phyloP scores from a whole-genome alignment of 23 tunicate genomes.

The Pegea sp. region DNA sequence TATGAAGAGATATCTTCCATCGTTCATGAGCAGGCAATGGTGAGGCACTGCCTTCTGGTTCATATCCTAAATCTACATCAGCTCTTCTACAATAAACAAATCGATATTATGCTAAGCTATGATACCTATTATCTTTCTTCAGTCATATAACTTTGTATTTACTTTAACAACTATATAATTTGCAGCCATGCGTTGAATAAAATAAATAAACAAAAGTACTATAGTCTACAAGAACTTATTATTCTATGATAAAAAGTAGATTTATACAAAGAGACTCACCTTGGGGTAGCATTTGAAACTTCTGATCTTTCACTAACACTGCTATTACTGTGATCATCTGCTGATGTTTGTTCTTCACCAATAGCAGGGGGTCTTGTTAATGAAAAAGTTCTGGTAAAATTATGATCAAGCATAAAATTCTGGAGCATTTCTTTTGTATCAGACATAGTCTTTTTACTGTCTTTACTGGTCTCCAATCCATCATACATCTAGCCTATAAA shows the following conservation, averaged over 20 bases:
- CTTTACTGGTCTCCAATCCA: not conserved
- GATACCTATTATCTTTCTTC: no score
- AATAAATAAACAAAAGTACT: no score
- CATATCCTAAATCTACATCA: slow-evolving; percentile 59
- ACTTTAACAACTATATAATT: no score
- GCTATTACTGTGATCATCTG: slow-evolving; percentile 55
- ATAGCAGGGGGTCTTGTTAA: slow-evolving; percentile 33
- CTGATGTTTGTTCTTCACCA: slow-evolving; percentile 55
- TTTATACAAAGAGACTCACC: slow-evolving; percentile 6
- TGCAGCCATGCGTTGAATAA: no score
- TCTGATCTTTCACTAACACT: slow-evolving; percentile 92
- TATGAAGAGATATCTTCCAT: slow-evolving; percentile 59
- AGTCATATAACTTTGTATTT: no score
- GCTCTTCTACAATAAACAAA: slow-evolving; percentile 22
- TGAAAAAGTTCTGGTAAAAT: slow-evolving; percentile 29
- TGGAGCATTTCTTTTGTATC: slow-evolving; percentile 8
- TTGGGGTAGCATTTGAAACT: slow-evolving; percentile 63
- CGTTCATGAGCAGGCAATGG: slow-evolving; percentile 43
- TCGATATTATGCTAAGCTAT: no score
- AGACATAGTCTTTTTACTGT: not conserved
- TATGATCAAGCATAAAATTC: slow-evolving; percentile 48
- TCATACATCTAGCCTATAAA: no score
- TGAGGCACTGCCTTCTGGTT: slow-evolving; percentile 74
- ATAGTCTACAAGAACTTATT: no score
- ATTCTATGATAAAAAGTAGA: not conserved